Conservation (phyloP, 2,888 invertebrate genomes). For the Rotaria socialis region DNA sequence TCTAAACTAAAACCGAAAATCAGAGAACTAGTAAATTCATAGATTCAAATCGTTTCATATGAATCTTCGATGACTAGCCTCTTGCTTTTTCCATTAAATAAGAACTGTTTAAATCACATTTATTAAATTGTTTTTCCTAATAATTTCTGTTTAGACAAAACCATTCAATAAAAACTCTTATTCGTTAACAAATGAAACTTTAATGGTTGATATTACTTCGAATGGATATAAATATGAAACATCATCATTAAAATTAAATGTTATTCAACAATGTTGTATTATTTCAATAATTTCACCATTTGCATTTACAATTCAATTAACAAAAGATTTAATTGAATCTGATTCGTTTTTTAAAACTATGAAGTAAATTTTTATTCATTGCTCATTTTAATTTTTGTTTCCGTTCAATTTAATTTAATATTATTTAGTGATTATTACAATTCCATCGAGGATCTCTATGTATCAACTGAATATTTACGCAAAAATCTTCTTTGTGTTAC, state of each 20-base stretch:
- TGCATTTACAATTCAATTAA: constrained; percentile 33
- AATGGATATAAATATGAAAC: constrained; percentile 15
- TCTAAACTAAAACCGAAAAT: no score
- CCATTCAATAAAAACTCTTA: neutral
- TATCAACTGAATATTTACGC: neutral
- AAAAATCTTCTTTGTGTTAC: constrained; percentile 18
- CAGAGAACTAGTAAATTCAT: no score
- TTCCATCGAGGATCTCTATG: neutral
- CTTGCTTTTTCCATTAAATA: no score
- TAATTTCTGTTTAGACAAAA: neutral
- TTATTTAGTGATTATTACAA: constrained; percentile 6
- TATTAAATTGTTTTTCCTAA: no score
- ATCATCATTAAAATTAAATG: constrained; percentile 10
- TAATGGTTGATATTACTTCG: neutral
- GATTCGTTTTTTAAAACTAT: neutral
- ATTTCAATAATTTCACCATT: neutral
- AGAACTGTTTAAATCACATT: no score
- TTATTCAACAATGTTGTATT: constrained; percentile 6
- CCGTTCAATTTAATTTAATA: neutral
- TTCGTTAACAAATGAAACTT: neutral
- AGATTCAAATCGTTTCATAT: no score
- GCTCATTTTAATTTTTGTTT: neutral
- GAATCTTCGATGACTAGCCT: no score
- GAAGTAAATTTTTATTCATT: neutral
- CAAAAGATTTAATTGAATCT: neutral